Base-by-base conservation (phyloP, 2,888 invertebrate genomes). In the Pseudolycoriella hygida region DNA sequence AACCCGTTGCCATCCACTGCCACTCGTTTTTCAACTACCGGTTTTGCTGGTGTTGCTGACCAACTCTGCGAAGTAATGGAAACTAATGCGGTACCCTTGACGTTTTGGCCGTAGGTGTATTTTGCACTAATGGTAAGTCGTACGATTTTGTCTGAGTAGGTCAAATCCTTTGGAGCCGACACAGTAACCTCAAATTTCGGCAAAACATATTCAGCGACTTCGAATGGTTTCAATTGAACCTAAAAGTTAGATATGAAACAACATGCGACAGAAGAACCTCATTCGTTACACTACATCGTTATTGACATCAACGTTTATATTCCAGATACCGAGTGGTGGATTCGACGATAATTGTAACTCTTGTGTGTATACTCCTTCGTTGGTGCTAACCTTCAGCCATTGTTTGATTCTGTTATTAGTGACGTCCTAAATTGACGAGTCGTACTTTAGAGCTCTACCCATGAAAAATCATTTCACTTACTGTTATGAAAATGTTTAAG, bases 101-200 rank as follows among this genome's bases (percentile, higher is more conserved):
- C 88, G 42, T 86, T 79, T 55, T 84, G 77, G 1, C 90, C 92
- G 58, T 84, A 86, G 46, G 82, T 82, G 58, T 89, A 87, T 53
- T 80, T 84, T 15, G 93, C 82, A 44, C 80, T 76, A 3, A 96
- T 73, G 17, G 84, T 80, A 18, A 84, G 83, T 17, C 72, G 73
- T 42, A 94, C 72, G 49, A 77, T 75, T 40, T 79, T 80, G 44
- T 89, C 87, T 51, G 77, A 77, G 59, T 86, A 82, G 2, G 89
- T 80, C 5, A 81, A 75, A 62, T 88, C 87, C 45, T 81, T 74
- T 1, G 87, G 83, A 25, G 89, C 74, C 51, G 84, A 77, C 49
- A 96, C 77, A 25, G 75, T 74, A 48, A 96, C 85, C 57, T 92
- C 80, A 64, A 93, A 97, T 60, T 93, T 93, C 0, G 97, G 97